Evolutionary conservation across 2,888 invertebrate genomes (phyloP).

Genomic region (Ashinkailepas kermadecensis): DNA sequence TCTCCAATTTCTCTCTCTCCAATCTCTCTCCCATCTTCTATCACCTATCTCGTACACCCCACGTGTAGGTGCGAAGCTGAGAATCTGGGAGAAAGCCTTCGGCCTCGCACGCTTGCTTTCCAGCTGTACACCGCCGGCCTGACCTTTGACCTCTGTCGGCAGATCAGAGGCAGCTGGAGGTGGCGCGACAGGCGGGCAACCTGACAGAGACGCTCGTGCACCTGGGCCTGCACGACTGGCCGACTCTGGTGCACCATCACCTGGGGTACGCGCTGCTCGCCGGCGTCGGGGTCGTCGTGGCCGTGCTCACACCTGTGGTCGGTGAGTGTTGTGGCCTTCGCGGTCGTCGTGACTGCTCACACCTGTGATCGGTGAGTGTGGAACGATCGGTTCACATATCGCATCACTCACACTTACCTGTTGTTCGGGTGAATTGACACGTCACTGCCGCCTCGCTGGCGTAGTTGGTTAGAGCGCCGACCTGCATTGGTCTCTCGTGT

Average conservation of each 20-base stretch:
- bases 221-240: slow-evolving; percentile 10
- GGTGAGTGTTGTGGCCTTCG: neutral
- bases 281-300: neutral
- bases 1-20: too few species aligned
- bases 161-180: neutral
- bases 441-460: too few species aligned
- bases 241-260: slow-evolving; percentile 10
- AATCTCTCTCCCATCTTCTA: too few species aligned
- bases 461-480: too few species aligned
- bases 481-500: too few species aligned
- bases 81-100: too few species aligned
- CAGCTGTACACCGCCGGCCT: neutral
- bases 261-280: slow-evolving; percentile 12
- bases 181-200: neutral
- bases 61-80: too few species aligned
- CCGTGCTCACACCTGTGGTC: neutral
- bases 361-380: neutral
- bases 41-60: too few species aligned
- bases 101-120: too few species aligned
- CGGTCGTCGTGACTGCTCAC: neutral
- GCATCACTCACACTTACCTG: too few species aligned
- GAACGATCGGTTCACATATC: too few species aligned
- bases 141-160: neutral
- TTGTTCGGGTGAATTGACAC: too few species aligned
- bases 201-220: neutral